Conservation (phyloP, 2,888 invertebrate species). For the Flexamia atlantica region DNA sequence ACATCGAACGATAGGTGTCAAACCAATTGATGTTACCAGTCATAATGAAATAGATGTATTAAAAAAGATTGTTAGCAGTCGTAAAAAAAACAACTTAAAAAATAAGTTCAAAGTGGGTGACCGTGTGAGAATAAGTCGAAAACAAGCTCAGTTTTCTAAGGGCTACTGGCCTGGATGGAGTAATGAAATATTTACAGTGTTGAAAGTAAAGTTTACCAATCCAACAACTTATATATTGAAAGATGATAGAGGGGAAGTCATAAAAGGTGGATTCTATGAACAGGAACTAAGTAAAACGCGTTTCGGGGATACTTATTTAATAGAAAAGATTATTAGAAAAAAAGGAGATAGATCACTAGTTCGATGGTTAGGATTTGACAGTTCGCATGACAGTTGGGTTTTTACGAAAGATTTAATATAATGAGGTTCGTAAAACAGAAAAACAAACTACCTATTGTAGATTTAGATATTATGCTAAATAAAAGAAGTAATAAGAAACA, state of each 20-base stretch:
- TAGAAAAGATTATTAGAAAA: slow-evolving; percentile 27
- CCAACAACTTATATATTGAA: slow-evolving; percentile 35
- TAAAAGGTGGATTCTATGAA: slow-evolving; percentile 40
- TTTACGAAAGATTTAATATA: neutral
- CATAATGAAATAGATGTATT: slow-evolving; percentile 48
- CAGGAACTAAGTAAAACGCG: slow-evolving; percentile 48
- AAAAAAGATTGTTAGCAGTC: neutral
- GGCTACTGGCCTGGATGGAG: slow-evolving; percentile 37
- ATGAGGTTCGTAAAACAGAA: slow-evolving; percentile 30
- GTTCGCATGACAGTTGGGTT: slow-evolving; percentile 38
- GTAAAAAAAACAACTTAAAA: neutral
- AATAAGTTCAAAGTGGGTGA: slow-evolving; percentile 23
- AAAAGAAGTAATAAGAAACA: neutral
- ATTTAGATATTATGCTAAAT: slow-evolving; percentile 21
- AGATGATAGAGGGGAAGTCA: slow-evolving; percentile 34
- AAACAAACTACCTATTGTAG: neutral
- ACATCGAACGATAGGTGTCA: slow-evolving; percentile 64
- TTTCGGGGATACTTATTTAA: slow-evolving; percentile 2
- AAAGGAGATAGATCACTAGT: slow-evolving; percentile 27
- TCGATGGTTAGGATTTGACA: slow-evolving; percentile 32
- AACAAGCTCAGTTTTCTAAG: slow-evolving; percentile 5
- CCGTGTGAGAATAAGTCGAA: slow-evolving; percentile 18
- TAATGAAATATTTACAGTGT: slow-evolving; percentile 37
- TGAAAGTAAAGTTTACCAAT: neutral
- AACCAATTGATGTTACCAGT: slow-evolving; percentile 61